Base-by-base conservation (phyloP, 2,888 invertebrate species). In the Scaeva pyrastri region DNA sequence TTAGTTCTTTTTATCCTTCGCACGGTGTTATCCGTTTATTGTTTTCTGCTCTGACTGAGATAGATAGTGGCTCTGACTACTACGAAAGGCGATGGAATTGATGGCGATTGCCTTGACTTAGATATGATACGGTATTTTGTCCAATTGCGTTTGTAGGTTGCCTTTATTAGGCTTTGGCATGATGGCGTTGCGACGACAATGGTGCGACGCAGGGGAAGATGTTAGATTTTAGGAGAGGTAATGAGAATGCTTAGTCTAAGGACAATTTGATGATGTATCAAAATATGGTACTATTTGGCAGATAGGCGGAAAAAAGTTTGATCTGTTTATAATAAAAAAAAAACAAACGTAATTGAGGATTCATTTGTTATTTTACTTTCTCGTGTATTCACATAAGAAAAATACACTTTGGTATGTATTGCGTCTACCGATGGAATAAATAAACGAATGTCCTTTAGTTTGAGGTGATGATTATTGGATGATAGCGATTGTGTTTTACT, bases 1-100 rank as follows among this genome's bases (percentile, higher is more conserved):
- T 84, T 84, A 66, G 71, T 84, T 39, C 75, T 80, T 76, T 75
- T 72, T 84, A 80, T 84, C 52, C 64, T 75, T 75, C 80, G 16
- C 45, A 64, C 45, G 45, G 64, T 64, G 64, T 64, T 64, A 64
- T 64, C 45, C 31, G 31, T 64, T 64, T 45, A 64, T 64, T 26
- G 45, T 72, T 70, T 75, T 71, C 39, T 45, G 52, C 26, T 41
- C 11, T 12, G 21, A 12, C 41, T 84, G 19, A 48, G 16, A 31
- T 71, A 48, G 45, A 55, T 1, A 71, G 50, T 41, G 55, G 14
- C 16, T 55, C 19, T 19, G 4, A 26, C 16, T 52, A 36, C 31
- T 31, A 31, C 31, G 7, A n/a, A 31, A 8, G 21, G 16, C 12
- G 39, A 23, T 68, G n/a, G 50, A 16, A 26, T 12, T 36, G 39